Evolutionary conservation across 2,113 vertebrate genomes (phyloP), one percentile per base, ranked within the genome.

Genomic region (Ammodytes dubius): DNA sequence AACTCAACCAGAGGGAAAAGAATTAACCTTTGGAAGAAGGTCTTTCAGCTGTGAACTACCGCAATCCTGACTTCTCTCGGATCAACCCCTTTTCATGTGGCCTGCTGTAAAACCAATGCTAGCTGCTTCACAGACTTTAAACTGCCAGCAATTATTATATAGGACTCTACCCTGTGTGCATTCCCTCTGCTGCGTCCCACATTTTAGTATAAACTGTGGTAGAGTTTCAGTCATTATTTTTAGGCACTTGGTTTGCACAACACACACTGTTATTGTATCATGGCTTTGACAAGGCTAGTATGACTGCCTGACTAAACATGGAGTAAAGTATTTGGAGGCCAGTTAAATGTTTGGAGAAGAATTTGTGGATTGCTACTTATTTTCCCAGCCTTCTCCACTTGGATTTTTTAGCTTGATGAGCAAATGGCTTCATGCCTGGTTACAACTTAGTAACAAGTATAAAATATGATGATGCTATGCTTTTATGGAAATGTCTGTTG

Each of bases 261-360:
- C 75, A 82, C 66, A 79, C 72, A 63, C 69, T 77, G 61, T 82
- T 76, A 77, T 72, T 87, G 82, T 92, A 57, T 83, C 70, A 73
- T 74, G 78, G 64, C 17, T 83, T 75, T 79, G 67, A 84, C 59
- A 17, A 50, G 60, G 52, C 79, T 65, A 42, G 67, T 78, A 75
- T 79, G 81, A 73, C 82, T 83, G 71, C 74, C 69, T 75, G 77
- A 80, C 89, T 85, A 90, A 89, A 91, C 87, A 89, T 77, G 67
- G 68, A 88, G 70, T 56, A 1, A 54, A 83, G 74, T 70, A 52
- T 83, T 77, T 82, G 46, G 46, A 87, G 84, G 85, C 82, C 83
- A 81, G 37, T 6, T 8, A 86, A 89, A 89, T 86, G 61, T 86
- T 90, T 70, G 17, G 37, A 84, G 64, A 89, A 76, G 77, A 79